Conservation (phyloP, 2,797 vertebrate species). For the Chromobotia macracanthus region DNA sequence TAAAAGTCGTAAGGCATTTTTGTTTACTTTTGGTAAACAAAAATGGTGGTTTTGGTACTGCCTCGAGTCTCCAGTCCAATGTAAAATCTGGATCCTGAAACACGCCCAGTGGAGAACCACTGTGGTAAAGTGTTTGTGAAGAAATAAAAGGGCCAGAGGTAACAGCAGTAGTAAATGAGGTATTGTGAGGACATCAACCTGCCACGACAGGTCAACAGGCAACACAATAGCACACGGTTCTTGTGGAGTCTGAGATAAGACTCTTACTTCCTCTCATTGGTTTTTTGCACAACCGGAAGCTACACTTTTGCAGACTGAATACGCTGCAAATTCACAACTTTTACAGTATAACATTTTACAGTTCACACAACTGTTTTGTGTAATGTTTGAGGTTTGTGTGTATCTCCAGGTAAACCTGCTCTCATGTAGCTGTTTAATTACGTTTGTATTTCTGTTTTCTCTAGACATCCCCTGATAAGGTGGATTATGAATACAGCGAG, state of each 20-base stretch:
- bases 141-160: not conserved
- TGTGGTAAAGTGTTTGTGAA: not conserved
- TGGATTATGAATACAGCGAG: constrained; percentile 98
- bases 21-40: too few species aligned
- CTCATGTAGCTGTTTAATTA: not conserved
- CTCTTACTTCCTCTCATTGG: constrained; percentile 58
- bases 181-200: constrained; percentile 25
- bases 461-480: constrained; percentile 97
- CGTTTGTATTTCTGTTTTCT: not conserved
- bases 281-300: constrained; percentile 46
- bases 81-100: not conserved
- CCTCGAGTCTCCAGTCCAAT: too few species aligned
- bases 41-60: too few species aligned
- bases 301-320: constrained; percentile 26
- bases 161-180: not conserved
- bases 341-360: not conserved
- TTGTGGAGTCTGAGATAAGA: constrained; percentile 34
- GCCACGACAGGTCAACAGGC: constrained; percentile 14
- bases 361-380: not conserved
- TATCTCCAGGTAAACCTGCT: not conserved
- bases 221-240: constrained; percentile 7
- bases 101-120: not conserved
- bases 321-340: too few species aligned
- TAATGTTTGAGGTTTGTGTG: not conserved
- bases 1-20: too few species aligned